phyloP scores from a whole-genome alignment of 2,888 invertebrate genomes.

The Acanthopleura granulata region DNA sequence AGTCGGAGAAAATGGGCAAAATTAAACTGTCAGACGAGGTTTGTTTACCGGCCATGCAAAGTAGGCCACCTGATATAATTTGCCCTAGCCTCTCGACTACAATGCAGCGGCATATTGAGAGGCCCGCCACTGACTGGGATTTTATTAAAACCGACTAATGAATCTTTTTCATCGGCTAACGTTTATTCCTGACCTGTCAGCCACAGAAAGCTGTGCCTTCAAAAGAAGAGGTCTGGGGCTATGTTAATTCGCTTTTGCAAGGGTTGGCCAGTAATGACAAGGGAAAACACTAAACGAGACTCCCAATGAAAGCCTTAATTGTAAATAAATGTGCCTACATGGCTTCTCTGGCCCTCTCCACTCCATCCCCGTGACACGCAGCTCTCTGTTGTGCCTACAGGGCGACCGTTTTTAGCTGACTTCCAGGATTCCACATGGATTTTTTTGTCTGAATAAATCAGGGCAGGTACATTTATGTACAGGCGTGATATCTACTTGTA shows the following conservation, averaged over 20 bases:
- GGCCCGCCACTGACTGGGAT: slow-evolving; percentile 5
- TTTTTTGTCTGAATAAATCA: too few relatives aligned
- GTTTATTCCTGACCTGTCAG: slow-evolving; percentile 10
- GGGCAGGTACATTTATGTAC: too few relatives aligned
- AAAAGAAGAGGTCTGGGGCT: slow-evolving; percentile 7
- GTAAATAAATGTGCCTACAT: slow-evolving; percentile 5
- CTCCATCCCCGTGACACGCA: neutral
- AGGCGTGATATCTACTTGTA: too few relatives aligned
- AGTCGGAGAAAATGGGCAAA: neutral
- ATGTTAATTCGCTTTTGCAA: slow-evolving; percentile 8
- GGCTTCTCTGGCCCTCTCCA: neutral
- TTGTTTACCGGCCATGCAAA: slow-evolving; percentile 14
- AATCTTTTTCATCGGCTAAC: slow-evolving; percentile 3
- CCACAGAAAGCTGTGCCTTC: slow-evolving; percentile 12
- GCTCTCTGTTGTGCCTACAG: too few relatives aligned
- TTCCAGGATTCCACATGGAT: too few relatives aligned
- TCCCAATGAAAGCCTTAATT: neutral
- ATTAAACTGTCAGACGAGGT: slow-evolving; percentile 14
- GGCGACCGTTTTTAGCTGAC: too few relatives aligned
- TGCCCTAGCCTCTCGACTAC: slow-evolving; percentile 9
- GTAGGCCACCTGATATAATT: slow-evolving; percentile 16
- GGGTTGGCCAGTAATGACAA: slow-evolving; percentile 10
- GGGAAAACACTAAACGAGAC: slow-evolving; percentile 7
- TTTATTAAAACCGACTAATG: slow-evolving; percentile 12
- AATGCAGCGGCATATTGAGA: slow-evolving; percentile 4